Conservation (phyloP, 2,113 vertebrate genomes). For the Ranitomeya variabilis region DNA sequence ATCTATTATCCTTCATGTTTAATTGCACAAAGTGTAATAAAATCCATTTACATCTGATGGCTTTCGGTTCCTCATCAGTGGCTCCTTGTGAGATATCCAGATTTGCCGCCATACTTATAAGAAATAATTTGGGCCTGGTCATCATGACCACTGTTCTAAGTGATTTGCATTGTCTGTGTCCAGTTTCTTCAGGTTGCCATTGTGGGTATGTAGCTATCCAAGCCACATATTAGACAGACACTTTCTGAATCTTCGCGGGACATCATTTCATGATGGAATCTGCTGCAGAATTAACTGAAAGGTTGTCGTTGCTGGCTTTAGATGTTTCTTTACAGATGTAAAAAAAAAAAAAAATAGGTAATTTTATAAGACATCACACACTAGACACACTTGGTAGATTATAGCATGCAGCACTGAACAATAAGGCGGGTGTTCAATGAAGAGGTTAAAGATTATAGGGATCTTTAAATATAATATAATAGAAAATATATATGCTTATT, state of each 20-base stretch:
- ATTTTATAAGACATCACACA: background rate
- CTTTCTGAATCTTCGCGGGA: background rate
- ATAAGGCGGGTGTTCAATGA: background rate
- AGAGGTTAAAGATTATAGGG: no score
- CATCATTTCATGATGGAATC: slow-evolving; percentile 75
- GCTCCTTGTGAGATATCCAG: background rate
- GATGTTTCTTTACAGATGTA: slow-evolving; percentile 68
- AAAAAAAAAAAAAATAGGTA: slow-evolving; percentile 3
- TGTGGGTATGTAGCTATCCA: background rate
- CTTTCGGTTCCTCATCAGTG: background rate
- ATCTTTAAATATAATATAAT: no score
- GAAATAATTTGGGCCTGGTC: background rate
- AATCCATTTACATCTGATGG: slow-evolving; percentile 1
- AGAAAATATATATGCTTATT: no score
- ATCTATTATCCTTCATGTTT: background rate
- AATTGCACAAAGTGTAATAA: background rate
- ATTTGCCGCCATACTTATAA: background rate
- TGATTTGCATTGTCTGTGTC: background rate
- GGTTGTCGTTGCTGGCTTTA: slow-evolving; percentile 69
- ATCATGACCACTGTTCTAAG: background rate
- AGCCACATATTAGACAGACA: slow-evolving; percentile 4
- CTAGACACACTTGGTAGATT: background rate
- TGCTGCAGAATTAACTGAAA: slow-evolving; percentile 60
- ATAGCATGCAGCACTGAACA: background rate
- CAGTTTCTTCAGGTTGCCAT: slow-evolving; percentile 4